Conservation (phyloP, 64 coral and sea anemone species). For the Anthopleura sola region DNA sequence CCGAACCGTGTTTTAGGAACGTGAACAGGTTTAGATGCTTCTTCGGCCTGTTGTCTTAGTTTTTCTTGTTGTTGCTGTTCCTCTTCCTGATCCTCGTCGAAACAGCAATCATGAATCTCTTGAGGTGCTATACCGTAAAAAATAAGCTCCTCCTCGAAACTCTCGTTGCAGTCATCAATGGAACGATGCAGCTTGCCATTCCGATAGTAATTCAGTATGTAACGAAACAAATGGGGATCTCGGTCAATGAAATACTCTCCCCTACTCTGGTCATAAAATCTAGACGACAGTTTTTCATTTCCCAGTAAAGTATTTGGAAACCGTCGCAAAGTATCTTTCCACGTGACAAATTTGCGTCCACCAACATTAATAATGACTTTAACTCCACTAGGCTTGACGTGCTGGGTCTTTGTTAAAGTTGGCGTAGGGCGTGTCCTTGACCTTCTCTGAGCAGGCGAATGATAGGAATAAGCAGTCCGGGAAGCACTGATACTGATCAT, state of each 20-base stretch:
- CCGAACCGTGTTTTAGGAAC: background rate
- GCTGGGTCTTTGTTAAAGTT: background rate
- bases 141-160: slow-evolving; percentile 71
- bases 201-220: slow-evolving; percentile 87
- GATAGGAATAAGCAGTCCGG: background rate
- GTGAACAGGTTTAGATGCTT: background rate
- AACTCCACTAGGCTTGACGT: slow-evolving; percentile 12
- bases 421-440: background rate
- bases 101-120: slow-evolving; percentile 91
- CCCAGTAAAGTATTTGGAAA: slow-evolving; percentile 82
- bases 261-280: slow-evolving; percentile 80
- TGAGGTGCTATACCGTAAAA: slow-evolving; percentile 81
- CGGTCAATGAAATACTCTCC: slow-evolving; percentile 89
- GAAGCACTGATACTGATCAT: slow-evolving; percentile 20
- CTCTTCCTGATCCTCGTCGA: slow-evolving; percentile 65
- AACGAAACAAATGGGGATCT: slow-evolving; percentile 91
- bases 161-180: slow-evolving; percentile 74
- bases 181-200: slow-evolving; percentile 90
- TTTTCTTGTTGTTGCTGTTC: slow-evolving; percentile 33
- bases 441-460: background rate
- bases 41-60: background rate
- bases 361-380: slow-evolving; percentile 85
- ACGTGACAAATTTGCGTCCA: slow-evolving; percentile 75
- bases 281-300: slow-evolving; percentile 55
- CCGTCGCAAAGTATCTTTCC: slow-evolving; percentile 76